Conservation (phyloP, 1,140 invertebrate genomes). For the Macrosteles quadrilineatus region DNA sequence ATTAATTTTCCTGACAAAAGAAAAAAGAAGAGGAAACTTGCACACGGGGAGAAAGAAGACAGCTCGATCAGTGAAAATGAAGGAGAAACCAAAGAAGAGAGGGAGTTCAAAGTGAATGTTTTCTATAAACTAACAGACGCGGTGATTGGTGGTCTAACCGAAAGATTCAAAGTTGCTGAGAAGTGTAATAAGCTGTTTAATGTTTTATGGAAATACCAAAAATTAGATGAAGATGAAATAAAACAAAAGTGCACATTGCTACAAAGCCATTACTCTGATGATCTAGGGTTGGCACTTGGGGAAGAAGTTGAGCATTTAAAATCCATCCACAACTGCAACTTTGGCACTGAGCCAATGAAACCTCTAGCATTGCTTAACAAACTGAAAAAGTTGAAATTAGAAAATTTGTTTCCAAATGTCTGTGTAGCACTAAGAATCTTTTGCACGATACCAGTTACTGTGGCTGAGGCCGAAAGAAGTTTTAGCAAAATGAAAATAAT, state of each 20-base stretch:
- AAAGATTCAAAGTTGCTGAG: not conserved
- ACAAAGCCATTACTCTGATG: too few relatives aligned
- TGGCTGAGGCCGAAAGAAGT: too few relatives aligned
- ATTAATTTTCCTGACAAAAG: not conserved
- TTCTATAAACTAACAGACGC: not conserved
- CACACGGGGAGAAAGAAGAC: too few relatives aligned
- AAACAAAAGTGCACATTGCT: too few relatives aligned
- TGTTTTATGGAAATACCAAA: not conserved
- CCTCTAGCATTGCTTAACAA: not conserved
- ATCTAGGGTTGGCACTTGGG: too few relatives aligned
- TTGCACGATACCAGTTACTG: constrained; percentile 1
- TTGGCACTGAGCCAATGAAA: not conserved
- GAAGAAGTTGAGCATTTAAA: too few relatives aligned
- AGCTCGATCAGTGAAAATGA: not conserved
- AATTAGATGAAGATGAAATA: too few relatives aligned
- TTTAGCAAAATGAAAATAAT: too few relatives aligned
- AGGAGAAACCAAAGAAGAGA: not conserved
- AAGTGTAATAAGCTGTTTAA: not conserved
- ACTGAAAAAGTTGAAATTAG: not conserved
- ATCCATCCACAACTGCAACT: too few relatives aligned
- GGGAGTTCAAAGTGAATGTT: not conserved
- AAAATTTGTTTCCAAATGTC: not conserved
- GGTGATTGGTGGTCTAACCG: too few relatives aligned
- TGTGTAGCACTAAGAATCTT: constrained; percentile 3
- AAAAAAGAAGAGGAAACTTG: constrained; percentile 7